Evolutionary conservation across 2,113 vertebrate genomes (phyloP), one percentile per base, ranked within the genome.

Genomic region (Poicephalus meyeri): DNA sequence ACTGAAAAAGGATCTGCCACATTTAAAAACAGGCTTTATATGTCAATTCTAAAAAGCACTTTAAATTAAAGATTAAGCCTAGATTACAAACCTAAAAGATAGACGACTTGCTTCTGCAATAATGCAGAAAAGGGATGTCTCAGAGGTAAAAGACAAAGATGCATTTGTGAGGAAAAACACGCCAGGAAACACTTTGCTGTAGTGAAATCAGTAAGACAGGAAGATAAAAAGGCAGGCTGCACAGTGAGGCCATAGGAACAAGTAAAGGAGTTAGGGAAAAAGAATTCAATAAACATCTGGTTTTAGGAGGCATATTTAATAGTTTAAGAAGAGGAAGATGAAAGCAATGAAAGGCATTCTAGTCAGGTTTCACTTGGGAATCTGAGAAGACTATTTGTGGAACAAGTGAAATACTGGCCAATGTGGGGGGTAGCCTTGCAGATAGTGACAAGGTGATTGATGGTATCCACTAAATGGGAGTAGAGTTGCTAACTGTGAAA

Each of bases 51-150:
- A 58, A 92, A 88, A 74, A 64, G 7, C 20, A 44, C 31, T 78
- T 31, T 83, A 88, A 91, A 76, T 82, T 80, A 87, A 94, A 94
- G 47, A 88, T 66, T 78, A 81, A 91, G 68, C 26, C 29, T 47
- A 68, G 60, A 79, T 84, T 86, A 20, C 39, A 90, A 88, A 42
- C 12, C 9, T 58, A 24, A 90, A 70, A 80, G 50, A 70, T 29
- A 70, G 19, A 73, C 26, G 9, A 23, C n/a, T 86, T 35, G 19
- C 20, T 46, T 55, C n/a, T 88, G 37, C 29, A 71, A 42, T 6
- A 25, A 37, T 63, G n/a, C 6, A 39, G 50, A 63, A 80, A 80
- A 74, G 6, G 42, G 6, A 39, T 68, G 8, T 74, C 77, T 78
- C 35, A 15, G 33, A 88, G 39, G 24, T 60, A 35, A 52, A 78